Base-by-base conservation (phyloP, 53 echinoderm and acorn worm species). In the Zoroaster sp. region DNA sequence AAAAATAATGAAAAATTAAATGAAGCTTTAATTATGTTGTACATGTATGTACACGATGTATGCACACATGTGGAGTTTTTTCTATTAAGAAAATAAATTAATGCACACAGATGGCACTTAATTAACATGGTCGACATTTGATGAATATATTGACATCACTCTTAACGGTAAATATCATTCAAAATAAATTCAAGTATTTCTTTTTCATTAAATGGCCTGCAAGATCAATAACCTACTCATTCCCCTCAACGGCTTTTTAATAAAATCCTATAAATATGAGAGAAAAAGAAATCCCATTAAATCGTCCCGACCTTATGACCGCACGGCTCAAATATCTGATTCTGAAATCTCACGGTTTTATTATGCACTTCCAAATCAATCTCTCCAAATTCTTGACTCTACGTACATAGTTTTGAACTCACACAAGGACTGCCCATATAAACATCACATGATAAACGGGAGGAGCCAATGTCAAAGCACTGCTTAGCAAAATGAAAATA, bases 211-310 rank as follows among this genome's bases (percentile, higher is more conserved):
- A 70, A 34, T 70, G 35, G 28, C 34, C 34, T 70, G 1, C 4
- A 33, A 23, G 52, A 51, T 77, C 77, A 77, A 77, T 30, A 77
- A 77, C 77, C 77, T 77, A 52, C 44, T 37, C 18, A 75, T 40
- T 38, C 35, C n/a, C 47, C 15, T 77, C 34, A 13, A 33, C 32
- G 77, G 35, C 77, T 77, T 18, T n/a, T 35, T 18, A 34, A 35
- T 25, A 18, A 77, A 77, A 77, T 77, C 77, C 77, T 51, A 80
- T 40, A 15, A 23, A 14, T 80, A 25, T 25, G 63, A 8, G 28
- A 59, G 63, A 59, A 21, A 31, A 75, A 47, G 37, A 59, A 80
- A 80, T 80, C 80, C 80, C 65, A 80, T 80, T 80, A 78, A 51
- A 80, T 23, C 40, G 39, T 35, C 66, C 34, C 63, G 80, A 40